Conservation (phyloP, 2,113 vertebrate genomes). For the Hypocryptadius cinnamomeus region DNA sequence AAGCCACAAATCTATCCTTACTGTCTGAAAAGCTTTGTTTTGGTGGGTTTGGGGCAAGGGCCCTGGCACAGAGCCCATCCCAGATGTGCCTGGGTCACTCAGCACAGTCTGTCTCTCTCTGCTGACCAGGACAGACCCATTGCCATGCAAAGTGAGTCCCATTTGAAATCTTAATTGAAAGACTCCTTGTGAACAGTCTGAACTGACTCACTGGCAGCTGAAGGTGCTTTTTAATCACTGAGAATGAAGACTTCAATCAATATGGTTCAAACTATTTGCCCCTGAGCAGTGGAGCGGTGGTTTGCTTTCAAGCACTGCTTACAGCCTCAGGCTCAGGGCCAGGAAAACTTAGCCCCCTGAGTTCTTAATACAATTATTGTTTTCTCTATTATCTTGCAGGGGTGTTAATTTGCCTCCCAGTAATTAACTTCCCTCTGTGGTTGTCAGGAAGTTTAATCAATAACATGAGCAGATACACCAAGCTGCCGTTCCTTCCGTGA, state of each 20-base stretch:
- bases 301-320: neutral
- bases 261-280: conserved; percentile 32
- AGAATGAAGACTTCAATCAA: conserved; percentile 50
- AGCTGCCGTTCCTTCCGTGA: conserved; percentile 27
- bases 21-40: neutral
- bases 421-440: conserved; percentile 63
- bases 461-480: conserved; percentile 25
- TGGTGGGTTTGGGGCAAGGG: neutral
- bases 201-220: neutral
- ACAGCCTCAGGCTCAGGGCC: conserved; percentile 45
- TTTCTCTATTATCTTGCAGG: conserved; percentile 65
- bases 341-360: conserved; percentile 45
- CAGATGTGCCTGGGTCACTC: neutral
- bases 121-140: neutral
- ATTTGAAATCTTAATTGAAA: conserved; percentile 34
- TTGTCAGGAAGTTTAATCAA: conserved; percentile 68
- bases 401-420: conserved; percentile 67
- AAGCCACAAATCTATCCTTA: neutral
- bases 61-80: neutral
- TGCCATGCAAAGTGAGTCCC: neutral
- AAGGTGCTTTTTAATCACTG: conserved; percentile 49
- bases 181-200: conserved; percentile 2
- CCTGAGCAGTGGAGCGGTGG: neutral
- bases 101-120: neutral
- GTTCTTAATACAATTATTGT: conserved; percentile 67